Percentiles rank a stretch among this genome's conserved stretches.
Conservation (phyloP, 2,113 vertebrate genomes). For the Lynx canadensis region DNA sequence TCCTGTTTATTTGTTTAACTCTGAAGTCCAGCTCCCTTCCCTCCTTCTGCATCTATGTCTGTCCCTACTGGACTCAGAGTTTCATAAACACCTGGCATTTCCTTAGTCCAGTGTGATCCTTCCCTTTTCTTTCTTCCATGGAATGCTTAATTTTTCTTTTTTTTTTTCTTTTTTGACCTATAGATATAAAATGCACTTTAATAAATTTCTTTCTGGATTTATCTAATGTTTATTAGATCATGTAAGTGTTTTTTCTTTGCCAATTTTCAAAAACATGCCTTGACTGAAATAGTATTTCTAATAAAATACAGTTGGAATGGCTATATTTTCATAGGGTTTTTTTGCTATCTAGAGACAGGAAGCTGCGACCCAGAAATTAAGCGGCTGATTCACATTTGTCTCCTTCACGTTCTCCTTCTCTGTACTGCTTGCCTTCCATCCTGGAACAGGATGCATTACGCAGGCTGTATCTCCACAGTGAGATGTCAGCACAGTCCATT, state of each 20-base stretch:
- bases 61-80: slow-evolving; percentile 68
- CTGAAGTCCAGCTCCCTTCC: slow-evolving; percentile 66
- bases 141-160: slow-evolving; percentile 70
- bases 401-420: neutral
- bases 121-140: slow-evolving; percentile 64
- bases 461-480: neutral
- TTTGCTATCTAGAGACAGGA: neutral
- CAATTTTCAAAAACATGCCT: slow-evolving; percentile 49
- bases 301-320: slow-evolving; percentile 28
- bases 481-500: slow-evolving; percentile 37
- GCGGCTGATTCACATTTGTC: slow-evolving; percentile 38
- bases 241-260: slow-evolving; percentile 14
- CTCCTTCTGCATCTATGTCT: slow-evolving; percentile 57
- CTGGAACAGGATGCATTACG: neutral
- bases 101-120: slow-evolving; percentile 75
- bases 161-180: slow-evolving; percentile 73
- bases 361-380: slow-evolving; percentile 57
- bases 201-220: slow-evolving; percentile 58
- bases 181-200: slow-evolving; percentile 67
- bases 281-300: neutral
- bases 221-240: neutral
- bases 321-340: slow-evolving; percentile 8
- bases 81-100: slow-evolving; percentile 83
- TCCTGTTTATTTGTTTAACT: slow-evolving; percentile 80
- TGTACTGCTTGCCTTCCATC: neutral